Evolutionary conservation across 2,797 vertebrate genomes (phyloP), one percentile per base, ranked within the genome.

Genomic region (Tinamus major): DNA sequence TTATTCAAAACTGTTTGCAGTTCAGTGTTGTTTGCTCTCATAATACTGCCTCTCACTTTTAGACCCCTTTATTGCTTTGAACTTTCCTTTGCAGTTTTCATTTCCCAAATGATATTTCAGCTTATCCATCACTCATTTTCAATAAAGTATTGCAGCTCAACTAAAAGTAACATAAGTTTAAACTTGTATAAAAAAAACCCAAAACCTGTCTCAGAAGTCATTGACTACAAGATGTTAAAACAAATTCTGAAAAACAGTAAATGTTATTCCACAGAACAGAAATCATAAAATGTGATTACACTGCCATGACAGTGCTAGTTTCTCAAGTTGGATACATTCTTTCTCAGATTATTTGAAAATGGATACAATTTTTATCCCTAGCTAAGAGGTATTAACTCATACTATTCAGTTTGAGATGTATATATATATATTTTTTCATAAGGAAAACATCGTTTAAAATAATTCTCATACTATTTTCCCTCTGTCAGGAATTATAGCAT

Each of bases 1-100:
- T 83, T 85, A 80, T 92, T 92, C 83, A 92, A 85, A 94, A 88
- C 37, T 80, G 5, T 94, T 93, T 86, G 77, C 61, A 85, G 56
- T 91, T 92, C 62, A 71, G 13, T 65, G 29, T 68, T 95, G 44
- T 63, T 92, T 86, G 41, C 53, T 79, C 27, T 81, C 64, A 20
- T 63, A 91, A 49, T 65, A 70, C 35, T 61, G 20, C 44, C 10
- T 72, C 37, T 91, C 13, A 23, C n/a, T 85, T 75, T 83, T 53
- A 92, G 64, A 76, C 24, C 6, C 41, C 58, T 87, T 62, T 74
- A 83, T 84, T 80, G 19, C 41, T 74, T 92, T 68, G 29, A 74
- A 41, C 5, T 89, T 91, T 88, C 61, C 63, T 84, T 86, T 70
- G 16, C n/a, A 44, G 14, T 90, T 92, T 93, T 80, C 56, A 63